Conservation (phyloP, 2,888 invertebrate species). For the Vannuccia rotundouncinata region DNA sequence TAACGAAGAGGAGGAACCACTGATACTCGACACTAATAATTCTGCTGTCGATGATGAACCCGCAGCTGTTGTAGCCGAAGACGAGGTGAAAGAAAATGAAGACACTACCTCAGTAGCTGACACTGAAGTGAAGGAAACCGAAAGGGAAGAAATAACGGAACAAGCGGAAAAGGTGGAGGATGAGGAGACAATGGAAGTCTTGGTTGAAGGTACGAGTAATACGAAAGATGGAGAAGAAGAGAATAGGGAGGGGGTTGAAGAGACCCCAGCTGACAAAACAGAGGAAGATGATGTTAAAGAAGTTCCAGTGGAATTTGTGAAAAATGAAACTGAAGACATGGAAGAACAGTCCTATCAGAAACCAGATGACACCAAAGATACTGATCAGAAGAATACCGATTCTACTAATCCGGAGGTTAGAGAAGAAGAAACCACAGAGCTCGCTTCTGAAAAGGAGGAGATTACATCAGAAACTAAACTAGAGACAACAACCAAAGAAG, state of each 20-base stretch:
- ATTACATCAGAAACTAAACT: too few relatives aligned
- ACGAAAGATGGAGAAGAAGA: neutral
- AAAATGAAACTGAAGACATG: neutral
- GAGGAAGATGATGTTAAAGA: neutral
- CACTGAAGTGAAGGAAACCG: neutral
- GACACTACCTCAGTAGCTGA: neutral
- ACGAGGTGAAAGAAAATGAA: conserved; percentile 24
- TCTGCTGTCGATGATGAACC: neutral
- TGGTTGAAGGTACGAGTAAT: neutral
- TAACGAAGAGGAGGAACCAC: neutral
- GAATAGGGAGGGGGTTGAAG: conserved; percentile 11
- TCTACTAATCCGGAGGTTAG: neutral
- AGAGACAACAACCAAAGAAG: too few relatives aligned
- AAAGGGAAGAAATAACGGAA: neutral
- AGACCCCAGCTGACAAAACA: neutral
- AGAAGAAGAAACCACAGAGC: neutral
- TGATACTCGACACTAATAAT: neutral
- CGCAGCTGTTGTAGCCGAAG: conserved; percentile 36
- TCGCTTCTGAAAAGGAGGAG: too few relatives aligned
- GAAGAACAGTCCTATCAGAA: too few relatives aligned
- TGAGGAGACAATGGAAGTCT: neutral
- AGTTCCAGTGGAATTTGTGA: neutral
- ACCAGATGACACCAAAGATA: too few relatives aligned
- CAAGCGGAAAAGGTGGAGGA: neutral
- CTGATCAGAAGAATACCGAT: too few relatives aligned